phyloP scores from a whole-genome alignment of 2,113 vertebrate genomes.

The Speoplatyrhinus poulsoni region DNA sequence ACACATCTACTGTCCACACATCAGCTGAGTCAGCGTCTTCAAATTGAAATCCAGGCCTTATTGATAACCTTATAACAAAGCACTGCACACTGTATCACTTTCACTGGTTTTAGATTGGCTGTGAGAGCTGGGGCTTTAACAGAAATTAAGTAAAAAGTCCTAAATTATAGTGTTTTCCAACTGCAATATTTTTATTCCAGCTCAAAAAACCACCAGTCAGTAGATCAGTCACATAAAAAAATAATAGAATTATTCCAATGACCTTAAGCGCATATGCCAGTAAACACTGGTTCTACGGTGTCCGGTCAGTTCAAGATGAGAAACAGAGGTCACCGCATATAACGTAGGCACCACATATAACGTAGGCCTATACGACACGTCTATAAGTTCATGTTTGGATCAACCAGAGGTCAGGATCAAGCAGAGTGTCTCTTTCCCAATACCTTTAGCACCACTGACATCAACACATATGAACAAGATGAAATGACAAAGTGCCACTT shows the following conservation, averaged over 20 bases:
- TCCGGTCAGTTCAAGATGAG: not conserved
- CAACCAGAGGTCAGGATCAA: slow-evolving; percentile 30
- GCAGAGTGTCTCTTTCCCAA: slow-evolving; percentile 33
- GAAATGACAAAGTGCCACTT: slow-evolving; percentile 48
- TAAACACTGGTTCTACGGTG: not conserved
- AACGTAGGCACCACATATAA: slow-evolving; percentile 27
- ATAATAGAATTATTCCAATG: not conserved
- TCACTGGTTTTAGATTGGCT: too few species aligned
- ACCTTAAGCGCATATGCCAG: not conserved
- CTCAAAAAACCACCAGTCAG: too few species aligned
- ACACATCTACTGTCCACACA: slow-evolving; percentile 20
- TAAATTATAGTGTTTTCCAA: too few species aligned
- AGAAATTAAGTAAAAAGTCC: too few species aligned
- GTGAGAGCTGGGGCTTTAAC: too few species aligned
- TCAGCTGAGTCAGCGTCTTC: slow-evolving; percentile 11
- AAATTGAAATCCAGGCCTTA: not conserved
- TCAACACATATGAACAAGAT: slow-evolving; percentile 32
- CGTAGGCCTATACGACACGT: slow-evolving; percentile 12
- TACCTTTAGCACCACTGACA: slow-evolving; percentile 37
- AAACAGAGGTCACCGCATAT: slow-evolving; percentile 15
- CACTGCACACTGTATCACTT: not conserved
- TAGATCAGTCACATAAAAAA: not conserved
- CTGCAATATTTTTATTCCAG: too few species aligned
- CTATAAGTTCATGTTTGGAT: slow-evolving; percentile 37
- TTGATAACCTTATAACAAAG: not conserved